Conservation (phyloP, 2,888 invertebrate genomes). For the Eumacrocentrus americanus region DNA sequence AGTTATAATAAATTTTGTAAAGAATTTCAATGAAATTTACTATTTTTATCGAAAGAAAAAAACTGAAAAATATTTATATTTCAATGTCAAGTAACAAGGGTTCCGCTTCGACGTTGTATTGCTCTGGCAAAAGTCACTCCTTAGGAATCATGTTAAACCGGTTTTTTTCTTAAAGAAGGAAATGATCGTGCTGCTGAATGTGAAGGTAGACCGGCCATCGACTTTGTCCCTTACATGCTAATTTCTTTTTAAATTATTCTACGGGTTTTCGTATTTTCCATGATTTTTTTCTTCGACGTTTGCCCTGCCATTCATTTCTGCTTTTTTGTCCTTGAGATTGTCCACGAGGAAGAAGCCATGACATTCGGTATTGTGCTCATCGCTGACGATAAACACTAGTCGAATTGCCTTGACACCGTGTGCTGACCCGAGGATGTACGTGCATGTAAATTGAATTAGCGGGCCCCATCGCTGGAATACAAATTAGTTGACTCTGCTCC, state of each 20-base stretch:
- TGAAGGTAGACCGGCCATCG: too few relatives aligned
- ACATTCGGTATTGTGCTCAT: background rate
- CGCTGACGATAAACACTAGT: conserved; percentile 6
- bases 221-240: background rate
- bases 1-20: too few relatives aligned
- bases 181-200: too few relatives aligned
- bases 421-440: conserved; percentile 33
- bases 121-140: too few relatives aligned
- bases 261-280: background rate
- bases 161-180: too few relatives aligned
- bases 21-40: too few relatives aligned
- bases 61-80: background rate
- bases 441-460: conserved; percentile 33
- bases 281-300: background rate
- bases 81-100: too few relatives aligned
- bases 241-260: background rate
- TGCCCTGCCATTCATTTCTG: background rate
- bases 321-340: conserved; percentile 2
- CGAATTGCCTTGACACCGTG: conserved; percentile 36
- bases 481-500: conserved; percentile 14
- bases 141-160: too few relatives aligned
- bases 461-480: conserved; percentile 21
- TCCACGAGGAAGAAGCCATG: background rate
- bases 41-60: too few relatives aligned
- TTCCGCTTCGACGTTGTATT: too few relatives aligned